Evolutionary conservation across 92 coral and sea anemone species (phyloP).

Genomic region (Parazoanthus darwini): DNA sequence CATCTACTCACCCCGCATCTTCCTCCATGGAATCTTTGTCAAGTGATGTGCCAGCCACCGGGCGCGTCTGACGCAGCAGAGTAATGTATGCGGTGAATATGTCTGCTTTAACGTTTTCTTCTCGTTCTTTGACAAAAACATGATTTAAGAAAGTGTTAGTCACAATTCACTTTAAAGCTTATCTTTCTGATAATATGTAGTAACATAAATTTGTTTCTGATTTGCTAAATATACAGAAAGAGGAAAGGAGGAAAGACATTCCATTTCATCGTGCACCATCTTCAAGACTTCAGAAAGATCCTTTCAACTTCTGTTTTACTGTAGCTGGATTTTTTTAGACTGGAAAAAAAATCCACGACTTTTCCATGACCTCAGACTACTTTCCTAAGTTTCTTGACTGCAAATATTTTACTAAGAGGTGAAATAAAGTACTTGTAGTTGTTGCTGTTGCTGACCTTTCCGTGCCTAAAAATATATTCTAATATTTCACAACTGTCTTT

Average conservation of each 20-base stretch:
- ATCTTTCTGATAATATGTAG: neutral
- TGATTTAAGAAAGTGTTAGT: neutral
- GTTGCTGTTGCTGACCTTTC: too few relatives aligned
- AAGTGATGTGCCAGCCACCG: constrained; percentile 86
- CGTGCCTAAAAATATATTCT: too few relatives aligned
- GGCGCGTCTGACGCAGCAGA: constrained; percentile 89
- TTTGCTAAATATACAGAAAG: neutral
- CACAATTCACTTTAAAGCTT: neutral
- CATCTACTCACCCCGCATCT: constrained; percentile 73
- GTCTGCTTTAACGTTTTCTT: constrained; percentile 97
- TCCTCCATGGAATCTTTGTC: constrained; percentile 97
- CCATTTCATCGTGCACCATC: too few relatives aligned
- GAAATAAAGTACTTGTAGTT: too few relatives aligned
- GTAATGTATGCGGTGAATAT: constrained; percentile 95
- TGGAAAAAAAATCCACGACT: too few relatives aligned
- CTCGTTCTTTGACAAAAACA: constrained; percentile 67
- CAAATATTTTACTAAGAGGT: too few relatives aligned
- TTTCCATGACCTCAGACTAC: too few relatives aligned
- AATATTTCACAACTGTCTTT: too few relatives aligned
- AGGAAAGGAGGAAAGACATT: neutral
- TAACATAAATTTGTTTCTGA: neutral
- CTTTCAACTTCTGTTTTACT: too few relatives aligned
- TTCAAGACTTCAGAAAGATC: too few relatives aligned
- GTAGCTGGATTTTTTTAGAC: too few relatives aligned
- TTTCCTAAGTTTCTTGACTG: too few relatives aligned